Evolutionary conservation across 2,113 vertebrate species (phyloP).

Genomic region (Zootoca vivipara): DNA sequence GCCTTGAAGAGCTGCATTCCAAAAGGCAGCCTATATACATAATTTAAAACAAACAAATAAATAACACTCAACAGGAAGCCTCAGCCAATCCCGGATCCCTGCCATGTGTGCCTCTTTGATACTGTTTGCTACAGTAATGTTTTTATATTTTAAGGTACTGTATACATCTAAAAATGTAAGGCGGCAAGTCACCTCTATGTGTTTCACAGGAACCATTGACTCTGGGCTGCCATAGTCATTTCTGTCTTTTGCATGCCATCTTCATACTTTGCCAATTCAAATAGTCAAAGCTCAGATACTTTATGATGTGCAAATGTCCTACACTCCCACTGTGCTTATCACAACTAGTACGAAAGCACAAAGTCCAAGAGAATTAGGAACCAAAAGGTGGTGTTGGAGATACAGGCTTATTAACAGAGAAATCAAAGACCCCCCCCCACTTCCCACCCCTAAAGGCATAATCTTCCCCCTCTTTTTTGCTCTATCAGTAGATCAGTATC

Average conservation of each 20-base stretch:
- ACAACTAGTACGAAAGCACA: not conserved
- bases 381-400: not conserved
- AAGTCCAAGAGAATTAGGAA: slow-evolving; percentile 32
- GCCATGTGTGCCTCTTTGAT: not conserved
- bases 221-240: not conserved
- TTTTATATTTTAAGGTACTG: not conserved
- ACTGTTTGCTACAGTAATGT: not conserved
- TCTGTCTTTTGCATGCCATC: not conserved
- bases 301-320: fast-evolving
- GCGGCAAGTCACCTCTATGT: not conserved
- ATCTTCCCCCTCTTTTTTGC: not conserved
- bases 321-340: slow-evolving; percentile 5
- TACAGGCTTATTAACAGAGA: slow-evolving; percentile 61
- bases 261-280: not conserved
- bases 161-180: not conserved
- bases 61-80: not conserved
- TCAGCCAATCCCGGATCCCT: not conserved
- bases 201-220: not conserved
- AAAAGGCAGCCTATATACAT: no score
- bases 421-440: slow-evolving; percentile 35
- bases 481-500: slow-evolving; percentile 23
- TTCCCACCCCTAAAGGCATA: slow-evolving; percentile 21
- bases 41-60: no score
- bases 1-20: no score
- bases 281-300: not conserved